Percentiles rank a stretch among this genome's conserved stretches.
Evolutionary conservation across 2,113 vertebrate genomes (phyloP).

Genomic region (Ailuropoda melanoleuca): DNA sequence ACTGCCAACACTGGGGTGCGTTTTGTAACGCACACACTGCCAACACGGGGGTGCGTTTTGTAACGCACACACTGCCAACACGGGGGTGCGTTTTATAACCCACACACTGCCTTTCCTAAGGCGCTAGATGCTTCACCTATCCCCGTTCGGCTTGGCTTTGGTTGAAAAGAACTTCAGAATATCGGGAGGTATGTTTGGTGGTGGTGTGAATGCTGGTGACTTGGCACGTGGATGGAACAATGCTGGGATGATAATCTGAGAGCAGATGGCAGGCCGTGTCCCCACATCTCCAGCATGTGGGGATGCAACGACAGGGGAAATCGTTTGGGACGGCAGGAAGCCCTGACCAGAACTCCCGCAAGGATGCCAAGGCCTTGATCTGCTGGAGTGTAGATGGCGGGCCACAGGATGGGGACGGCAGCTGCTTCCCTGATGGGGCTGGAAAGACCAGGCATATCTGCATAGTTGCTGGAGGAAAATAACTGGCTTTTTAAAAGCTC

Average conservation of each 20-base stretch:
- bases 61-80: too few species aligned
- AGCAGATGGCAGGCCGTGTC: background rate
- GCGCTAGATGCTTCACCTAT: background rate
- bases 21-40: too few species aligned
- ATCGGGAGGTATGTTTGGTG: background rate
- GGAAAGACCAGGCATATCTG: constrained; percentile 8
- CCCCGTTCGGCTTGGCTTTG: background rate
- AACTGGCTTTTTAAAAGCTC: constrained; percentile 49
- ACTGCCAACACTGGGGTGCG: too few species aligned
- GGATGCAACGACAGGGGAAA: background rate
- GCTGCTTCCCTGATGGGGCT: background rate
- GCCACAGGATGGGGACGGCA: background rate
- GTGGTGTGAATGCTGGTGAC: background rate
- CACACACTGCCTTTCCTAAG: background rate
- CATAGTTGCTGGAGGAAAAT: constrained; percentile 18
- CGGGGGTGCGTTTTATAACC: rapidly evolving
- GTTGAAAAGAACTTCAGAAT: background rate
- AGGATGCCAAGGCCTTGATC: background rate
- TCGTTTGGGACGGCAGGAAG: background rate
- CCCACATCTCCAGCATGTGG: background rate
- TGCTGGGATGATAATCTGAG: background rate
- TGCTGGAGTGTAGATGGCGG: background rate
- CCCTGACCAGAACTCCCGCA: background rate
- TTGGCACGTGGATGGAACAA: background rate
- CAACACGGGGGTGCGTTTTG: too few species aligned